Conservation (phyloP, 1,140 invertebrate genomes). For the Brachionus paranguensis region DNA sequence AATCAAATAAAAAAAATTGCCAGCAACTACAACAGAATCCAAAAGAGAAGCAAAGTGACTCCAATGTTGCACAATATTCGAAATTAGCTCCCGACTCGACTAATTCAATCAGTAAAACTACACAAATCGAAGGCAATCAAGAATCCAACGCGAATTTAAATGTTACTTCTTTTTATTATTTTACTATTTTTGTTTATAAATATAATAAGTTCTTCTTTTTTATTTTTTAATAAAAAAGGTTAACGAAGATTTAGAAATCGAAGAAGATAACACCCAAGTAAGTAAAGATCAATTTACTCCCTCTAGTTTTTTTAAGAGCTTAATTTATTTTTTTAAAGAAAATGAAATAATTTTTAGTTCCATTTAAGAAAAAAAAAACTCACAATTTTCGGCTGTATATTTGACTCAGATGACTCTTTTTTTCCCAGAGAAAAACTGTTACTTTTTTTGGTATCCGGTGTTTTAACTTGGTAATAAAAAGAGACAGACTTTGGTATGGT, state of each 20-base stretch:
- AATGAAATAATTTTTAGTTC: neutral
- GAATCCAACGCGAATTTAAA: neutral
- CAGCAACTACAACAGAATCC: neutral
- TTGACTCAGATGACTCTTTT: neutral
- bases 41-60: neutral
- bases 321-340: neutral
- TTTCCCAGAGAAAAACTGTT: neutral
- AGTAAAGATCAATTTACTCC: neutral
- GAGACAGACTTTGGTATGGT: slow-evolving; percentile 20
- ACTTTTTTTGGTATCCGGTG: neutral
- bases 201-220: neutral
- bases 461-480: slow-evolving; percentile 10
- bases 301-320: neutral
- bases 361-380: neutral
- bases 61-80: neutral
- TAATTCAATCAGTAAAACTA: neutral
- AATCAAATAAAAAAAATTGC: neutral
- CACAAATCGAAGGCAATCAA: neutral
- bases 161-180: neutral
- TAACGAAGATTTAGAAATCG: slow-evolving; percentile 6
- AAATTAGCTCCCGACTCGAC: neutral
- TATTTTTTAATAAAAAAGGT: slow-evolving; percentile 2
- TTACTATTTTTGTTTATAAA: neutral
- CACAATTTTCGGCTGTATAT: slow-evolving; percentile 9
- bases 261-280: slow-evolving; percentile 28